A percentile compares a stretch with the other conserved stretches of the same genome.
phyloP scores from a whole-genome alignment of 2,113 vertebrate genomes.

The Silurus glanis region DNA sequence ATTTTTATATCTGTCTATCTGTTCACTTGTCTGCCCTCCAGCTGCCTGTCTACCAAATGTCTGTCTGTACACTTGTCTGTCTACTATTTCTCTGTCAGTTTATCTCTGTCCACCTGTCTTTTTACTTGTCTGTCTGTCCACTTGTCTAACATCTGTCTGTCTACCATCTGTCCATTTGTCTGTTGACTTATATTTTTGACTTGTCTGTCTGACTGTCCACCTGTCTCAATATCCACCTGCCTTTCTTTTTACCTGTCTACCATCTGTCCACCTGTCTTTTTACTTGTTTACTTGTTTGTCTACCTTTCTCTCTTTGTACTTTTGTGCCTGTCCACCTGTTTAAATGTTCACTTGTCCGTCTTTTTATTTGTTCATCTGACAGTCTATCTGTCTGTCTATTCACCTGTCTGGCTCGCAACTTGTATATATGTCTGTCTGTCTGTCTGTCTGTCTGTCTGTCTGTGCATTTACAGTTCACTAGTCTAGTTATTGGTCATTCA shows the following conservation, averaged over 20 bases:
- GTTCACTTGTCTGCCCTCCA: neutral
- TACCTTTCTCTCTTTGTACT: no score
- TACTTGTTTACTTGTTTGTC: no score
- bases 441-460: neutral
- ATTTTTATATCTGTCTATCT: neutral
- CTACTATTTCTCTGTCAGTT: neutral
- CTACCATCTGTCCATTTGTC: neutral
- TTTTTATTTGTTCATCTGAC: no score
- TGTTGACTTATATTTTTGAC: no score
- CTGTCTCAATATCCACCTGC: no score
- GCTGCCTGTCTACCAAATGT: neutral
- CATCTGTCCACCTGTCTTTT: no score
- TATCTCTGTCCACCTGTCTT: neutral
- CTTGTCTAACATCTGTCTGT: neutral
- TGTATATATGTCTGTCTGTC: neutral
- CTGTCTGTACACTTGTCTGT: neutral
- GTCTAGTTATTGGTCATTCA: no score
- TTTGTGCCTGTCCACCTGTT: neutral
- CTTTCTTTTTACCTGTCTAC: no score
- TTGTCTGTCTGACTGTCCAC: no score
- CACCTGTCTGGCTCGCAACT: no score
- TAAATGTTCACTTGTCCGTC: no score
- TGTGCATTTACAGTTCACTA: no score
- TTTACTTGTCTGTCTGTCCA: neutral
- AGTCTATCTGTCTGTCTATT: neutral